These are phyloP conservation scores for Pipistrellus pipistrellus DNA, from an alignment of 2,797 vertebrate genomes.

Conservation along the genomic window DNA sequence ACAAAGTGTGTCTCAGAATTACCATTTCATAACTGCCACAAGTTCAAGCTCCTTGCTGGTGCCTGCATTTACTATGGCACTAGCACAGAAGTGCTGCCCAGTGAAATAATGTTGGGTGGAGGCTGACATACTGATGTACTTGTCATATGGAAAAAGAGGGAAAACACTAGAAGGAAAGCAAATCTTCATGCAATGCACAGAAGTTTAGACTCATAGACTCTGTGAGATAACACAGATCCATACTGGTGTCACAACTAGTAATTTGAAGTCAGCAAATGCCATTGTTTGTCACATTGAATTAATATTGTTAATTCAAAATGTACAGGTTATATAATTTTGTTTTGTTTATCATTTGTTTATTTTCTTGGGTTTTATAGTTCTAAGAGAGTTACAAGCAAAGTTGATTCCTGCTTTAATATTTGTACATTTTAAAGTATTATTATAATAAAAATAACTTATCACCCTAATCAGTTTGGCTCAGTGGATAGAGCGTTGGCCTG, in stretches of 20 bases:
- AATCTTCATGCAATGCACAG: rapidly evolving
- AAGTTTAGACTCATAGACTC: neutral
- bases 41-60: neutral
- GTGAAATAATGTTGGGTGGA: neutral
- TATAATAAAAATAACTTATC: constrained; percentile 39
- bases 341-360: neutral
- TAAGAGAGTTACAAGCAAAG: neutral
- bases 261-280: neutral
- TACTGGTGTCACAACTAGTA: neutral
- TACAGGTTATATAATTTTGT: neutral
- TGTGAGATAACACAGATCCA: neutral
- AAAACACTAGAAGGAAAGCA: neutral
- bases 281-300: neutral
- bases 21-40: neutral
- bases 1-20: neutral
- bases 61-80: neutral
- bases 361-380: neutral
- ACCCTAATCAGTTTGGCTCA: neutral
- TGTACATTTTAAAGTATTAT: neutral
- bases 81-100: neutral
- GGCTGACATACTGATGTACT: neutral
- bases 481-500: too few relatives aligned
- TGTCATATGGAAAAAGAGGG: neutral
- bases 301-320: neutral
- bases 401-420: neutral